phyloP scores from a whole-genome alignment of 2,113 vertebrate species.

The Ammodytes dubius region DNA sequence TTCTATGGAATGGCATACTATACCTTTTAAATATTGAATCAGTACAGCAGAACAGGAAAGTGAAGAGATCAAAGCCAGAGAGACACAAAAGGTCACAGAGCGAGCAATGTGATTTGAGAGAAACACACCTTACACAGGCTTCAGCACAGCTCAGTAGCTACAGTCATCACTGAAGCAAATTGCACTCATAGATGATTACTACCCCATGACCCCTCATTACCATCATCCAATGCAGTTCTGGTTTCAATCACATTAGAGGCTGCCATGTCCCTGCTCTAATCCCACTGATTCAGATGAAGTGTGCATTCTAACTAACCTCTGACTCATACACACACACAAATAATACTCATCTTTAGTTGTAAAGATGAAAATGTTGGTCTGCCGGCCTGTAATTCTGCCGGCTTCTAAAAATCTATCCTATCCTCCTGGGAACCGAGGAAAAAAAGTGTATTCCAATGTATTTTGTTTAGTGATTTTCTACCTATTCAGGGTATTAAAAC shows the following conservation, averaged over 20 bases:
- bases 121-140: background rate
- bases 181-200: slow-evolving; percentile 34
- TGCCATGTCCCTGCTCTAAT: slow-evolving; percentile 23
- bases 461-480: no score
- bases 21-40: background rate
- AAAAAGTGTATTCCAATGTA: no score
- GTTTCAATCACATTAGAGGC: slow-evolving; percentile 32
- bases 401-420: no score
- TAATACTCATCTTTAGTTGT: no score
- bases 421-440: no score
- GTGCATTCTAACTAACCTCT: background rate
- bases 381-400: no score
- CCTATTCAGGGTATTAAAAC: no score
- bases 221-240: slow-evolving; percentile 19
- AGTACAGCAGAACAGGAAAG: background rate
- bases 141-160: background rate
- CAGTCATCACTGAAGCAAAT: slow-evolving; percentile 13
- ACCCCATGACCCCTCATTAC: slow-evolving; percentile 26
- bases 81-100: background rate
- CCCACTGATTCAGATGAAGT: slow-evolving; percentile 18
- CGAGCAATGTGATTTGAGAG: background rate
- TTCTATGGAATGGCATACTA: no score
- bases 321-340: background rate
- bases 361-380: no score
- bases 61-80: background rate